Evolutionary conservation across 2,113 vertebrate species (phyloP).

Genomic region (Thymallus thymallus): DNA sequence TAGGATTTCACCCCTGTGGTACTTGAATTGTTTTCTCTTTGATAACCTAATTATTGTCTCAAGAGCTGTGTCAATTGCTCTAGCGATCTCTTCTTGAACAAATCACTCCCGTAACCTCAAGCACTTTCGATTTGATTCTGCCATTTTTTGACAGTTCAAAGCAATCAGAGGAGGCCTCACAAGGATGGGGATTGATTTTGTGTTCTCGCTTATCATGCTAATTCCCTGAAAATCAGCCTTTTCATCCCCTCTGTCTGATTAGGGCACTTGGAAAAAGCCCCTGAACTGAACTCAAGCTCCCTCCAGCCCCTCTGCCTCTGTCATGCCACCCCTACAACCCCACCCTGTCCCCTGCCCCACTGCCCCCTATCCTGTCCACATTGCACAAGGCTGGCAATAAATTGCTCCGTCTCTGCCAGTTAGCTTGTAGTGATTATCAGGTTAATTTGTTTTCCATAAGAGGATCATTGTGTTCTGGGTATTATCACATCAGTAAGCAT

Average conservation of each 20-base stretch:
- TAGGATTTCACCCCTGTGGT: conserved; percentile 98
- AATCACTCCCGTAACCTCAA: conserved; percentile 99
- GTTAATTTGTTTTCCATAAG: conserved; percentile 63
- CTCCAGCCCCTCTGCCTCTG: conserved; percentile 69
- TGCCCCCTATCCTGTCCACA: neutral
- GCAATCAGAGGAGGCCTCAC: conserved; percentile 99
- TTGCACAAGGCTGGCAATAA: neutral
- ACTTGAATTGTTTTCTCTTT: conserved; percentile 99
- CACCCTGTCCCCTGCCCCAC: conserved; percentile 30
- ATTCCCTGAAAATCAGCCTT: conserved; percentile 99
- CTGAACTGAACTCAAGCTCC: conserved; percentile 87
- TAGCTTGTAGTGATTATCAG: neutral
- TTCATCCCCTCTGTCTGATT: conserved; percentile 98
- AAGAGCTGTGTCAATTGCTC: conserved; percentile 99
- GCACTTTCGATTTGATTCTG: conserved; percentile 99
- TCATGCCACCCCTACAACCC: conserved; percentile 69
- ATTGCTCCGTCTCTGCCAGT: neutral
- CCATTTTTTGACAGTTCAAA: conserved; percentile 99
- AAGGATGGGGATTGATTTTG: conserved; percentile 99
- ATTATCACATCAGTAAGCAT: too few relatives aligned
- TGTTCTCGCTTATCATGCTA: conserved; percentile 99
- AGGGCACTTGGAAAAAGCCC: conserved; percentile 93
- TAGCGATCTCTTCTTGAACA: conserved; percentile 99
- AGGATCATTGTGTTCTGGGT: conserved; percentile 71
- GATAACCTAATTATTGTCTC: conserved; percentile 99